Percentiles rank a stretch among this genome's conserved stretches.
phyloP scores from a whole-genome alignment of 2,888 invertebrate genomes.

The Eutolmus rufibarbis region DNA sequence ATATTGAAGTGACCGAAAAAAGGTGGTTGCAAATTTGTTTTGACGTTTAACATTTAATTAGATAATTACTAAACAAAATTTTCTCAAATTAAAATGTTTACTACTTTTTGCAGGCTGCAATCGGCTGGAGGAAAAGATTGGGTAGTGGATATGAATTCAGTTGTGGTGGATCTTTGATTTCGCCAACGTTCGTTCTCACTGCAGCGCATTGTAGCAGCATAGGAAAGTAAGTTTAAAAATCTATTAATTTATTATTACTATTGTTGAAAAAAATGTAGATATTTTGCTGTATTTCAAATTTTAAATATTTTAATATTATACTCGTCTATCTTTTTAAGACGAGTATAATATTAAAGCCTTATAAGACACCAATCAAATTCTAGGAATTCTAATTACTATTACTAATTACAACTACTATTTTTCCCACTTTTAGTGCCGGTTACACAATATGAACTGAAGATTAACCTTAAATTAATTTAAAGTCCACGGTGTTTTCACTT shows the following conservation, averaged over 20 bases:
- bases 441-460: no score
- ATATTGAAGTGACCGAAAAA: not conserved
- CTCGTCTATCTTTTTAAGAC: no score
- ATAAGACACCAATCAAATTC: no score
- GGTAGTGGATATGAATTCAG: slow-evolving; percentile 49
- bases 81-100: not conserved
- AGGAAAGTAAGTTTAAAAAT: slow-evolving; percentile 20
- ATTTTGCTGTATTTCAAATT: no score
- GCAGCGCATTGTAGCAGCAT: slow-evolving; percentile 54
- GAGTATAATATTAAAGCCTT: no score
- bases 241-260: not conserved
- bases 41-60: not conserved
- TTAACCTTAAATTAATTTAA: no score
- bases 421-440: no score
- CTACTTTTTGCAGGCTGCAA: slow-evolving; percentile 55
- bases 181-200: slow-evolving; percentile 57
- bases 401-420: no score
- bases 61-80: not conserved
- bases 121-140: slow-evolving; percentile 51
- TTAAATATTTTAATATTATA: no score
- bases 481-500: no score
- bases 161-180: slow-evolving; percentile 61
- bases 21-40: not conserved
- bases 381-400: no score
- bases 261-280: not conserved